Conservation (phyloP, 2,113 vertebrate genomes). For the Tiliqua scincoides region DNA sequence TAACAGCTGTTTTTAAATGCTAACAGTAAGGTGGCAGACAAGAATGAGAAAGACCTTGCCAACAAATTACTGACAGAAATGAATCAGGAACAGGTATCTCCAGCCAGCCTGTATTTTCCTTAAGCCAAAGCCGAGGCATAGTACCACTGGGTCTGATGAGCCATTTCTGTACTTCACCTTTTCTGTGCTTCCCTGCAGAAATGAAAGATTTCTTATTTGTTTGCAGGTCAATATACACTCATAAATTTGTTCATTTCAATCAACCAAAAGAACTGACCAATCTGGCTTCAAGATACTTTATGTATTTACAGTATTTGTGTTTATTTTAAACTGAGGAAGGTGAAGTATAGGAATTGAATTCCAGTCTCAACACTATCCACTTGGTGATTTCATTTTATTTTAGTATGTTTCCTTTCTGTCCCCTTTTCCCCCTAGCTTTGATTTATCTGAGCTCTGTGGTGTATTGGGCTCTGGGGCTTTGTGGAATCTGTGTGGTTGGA, state of each 20-base stretch:
- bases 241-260: constrained; percentile 17
- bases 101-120: constrained; percentile 75
- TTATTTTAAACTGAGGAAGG: constrained; percentile 58
- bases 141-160: constrained; percentile 62
- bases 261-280: background rate
- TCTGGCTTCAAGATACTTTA: constrained; percentile 31
- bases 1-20: constrained; percentile 97
- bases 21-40: constrained; percentile 96
- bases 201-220: background rate
- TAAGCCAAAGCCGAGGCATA: constrained; percentile 69
- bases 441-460: constrained; percentile 74
- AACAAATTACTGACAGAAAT: constrained; percentile 99
- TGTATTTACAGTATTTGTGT: background rate
- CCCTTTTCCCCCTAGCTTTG: constrained; percentile 45
- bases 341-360: constrained; percentile 77
- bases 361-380: constrained; percentile 58
- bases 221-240: constrained; percentile 19
- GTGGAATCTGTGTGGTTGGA: constrained; percentile 71
- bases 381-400: constrained; percentile 63
- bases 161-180: constrained; percentile 83
- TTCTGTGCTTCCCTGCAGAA: constrained; percentile 31
- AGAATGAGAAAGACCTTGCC: constrained; percentile 99
- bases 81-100: constrained; percentile 96
- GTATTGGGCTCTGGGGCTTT: constrained; percentile 71
- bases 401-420: background rate